phyloP scores from a whole-genome alignment of 2,797 vertebrate species.

The Selene dorsalis region DNA sequence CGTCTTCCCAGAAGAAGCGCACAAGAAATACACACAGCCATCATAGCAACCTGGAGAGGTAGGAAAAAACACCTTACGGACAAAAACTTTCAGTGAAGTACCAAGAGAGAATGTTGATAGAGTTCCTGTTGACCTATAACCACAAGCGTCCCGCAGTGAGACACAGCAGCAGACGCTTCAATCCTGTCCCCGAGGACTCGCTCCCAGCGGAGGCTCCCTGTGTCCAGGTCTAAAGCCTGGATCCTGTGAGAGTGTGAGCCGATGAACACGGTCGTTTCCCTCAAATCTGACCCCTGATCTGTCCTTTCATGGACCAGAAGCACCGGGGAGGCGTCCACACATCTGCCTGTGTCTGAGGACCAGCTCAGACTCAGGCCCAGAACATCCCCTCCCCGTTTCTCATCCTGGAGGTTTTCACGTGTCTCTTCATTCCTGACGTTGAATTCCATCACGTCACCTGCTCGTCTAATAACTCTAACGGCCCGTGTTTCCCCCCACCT shows the following conservation, averaged over 20 bases:
- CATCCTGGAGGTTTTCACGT: not conserved
- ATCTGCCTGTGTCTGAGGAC: constrained; percentile 92
- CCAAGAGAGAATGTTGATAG: not conserved
- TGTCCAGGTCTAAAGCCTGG: constrained; percentile 88
- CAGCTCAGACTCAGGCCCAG: constrained; percentile 84
- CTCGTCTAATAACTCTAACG: constrained; percentile 74
- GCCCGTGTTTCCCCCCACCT: constrained; percentile 1
- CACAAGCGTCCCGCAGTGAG: constrained; percentile 89
- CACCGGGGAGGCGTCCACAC: constrained; percentile 95
- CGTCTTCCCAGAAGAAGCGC: constrained; percentile 83
- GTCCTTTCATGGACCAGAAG: constrained; percentile 74
- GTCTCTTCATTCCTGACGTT: not conserved
- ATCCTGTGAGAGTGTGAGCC: constrained; percentile 94
- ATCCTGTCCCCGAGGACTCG: constrained; percentile 90
- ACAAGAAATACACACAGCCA: constrained; percentile 89
- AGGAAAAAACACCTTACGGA: not conserved
- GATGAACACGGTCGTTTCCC: constrained; percentile 83
- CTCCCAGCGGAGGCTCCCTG: constrained; percentile 90
- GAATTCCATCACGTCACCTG: constrained; percentile 62
- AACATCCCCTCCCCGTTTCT: not conserved
- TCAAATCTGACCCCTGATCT: constrained; percentile 20
- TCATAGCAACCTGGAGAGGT: constrained; percentile 90
- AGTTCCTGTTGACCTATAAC: constrained; percentile 86
- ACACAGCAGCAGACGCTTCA: constrained; percentile 92
- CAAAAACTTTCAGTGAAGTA: accelerated